Evolutionary conservation across 2,797 vertebrate species (phyloP).

Genomic region (Sebastes nivosus): DNA sequence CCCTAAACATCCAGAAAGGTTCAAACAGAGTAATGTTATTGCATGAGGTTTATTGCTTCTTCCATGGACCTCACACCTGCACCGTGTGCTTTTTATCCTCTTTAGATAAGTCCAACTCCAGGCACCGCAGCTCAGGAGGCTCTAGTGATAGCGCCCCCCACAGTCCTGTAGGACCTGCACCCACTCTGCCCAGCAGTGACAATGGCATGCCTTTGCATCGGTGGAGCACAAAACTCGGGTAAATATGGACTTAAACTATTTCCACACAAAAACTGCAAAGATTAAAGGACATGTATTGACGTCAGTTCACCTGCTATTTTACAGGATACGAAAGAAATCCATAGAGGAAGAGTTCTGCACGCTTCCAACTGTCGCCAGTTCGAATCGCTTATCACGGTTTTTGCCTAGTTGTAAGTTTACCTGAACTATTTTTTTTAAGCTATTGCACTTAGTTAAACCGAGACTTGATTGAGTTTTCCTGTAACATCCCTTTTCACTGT

Average conservation of each 20-base stretch:
- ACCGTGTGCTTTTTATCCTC: neutral
- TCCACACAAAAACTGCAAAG: neutral
- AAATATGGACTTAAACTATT: neutral
- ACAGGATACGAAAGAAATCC: slow-evolving; percentile 82
- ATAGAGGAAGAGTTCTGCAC: slow-evolving; percentile 76
- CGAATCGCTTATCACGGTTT: slow-evolving; percentile 88
- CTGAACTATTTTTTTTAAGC: neutral
- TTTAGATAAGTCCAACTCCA: slow-evolving; percentile 78
- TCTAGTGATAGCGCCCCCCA: slow-evolving; percentile 79
- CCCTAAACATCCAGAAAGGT: neutral
- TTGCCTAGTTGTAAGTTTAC: slow-evolving; percentile 86
- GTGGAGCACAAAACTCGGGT: slow-evolving; percentile 81
- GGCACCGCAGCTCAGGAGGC: slow-evolving; percentile 76
- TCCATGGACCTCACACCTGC: neutral
- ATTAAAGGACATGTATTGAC: neutral
- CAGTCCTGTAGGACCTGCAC: slow-evolving; percentile 77
- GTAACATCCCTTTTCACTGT: neutral
- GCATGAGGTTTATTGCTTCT: neutral
- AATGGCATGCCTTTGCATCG: slow-evolving; percentile 72
- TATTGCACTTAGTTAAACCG: neutral
- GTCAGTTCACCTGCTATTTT: neutral
- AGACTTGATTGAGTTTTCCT: neutral
- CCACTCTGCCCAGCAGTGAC: slow-evolving; percentile 73
- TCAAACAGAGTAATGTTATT: neutral
- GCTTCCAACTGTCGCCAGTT: slow-evolving; percentile 58